A percentile compares a stretch with the other conserved stretches of the same genome.
Evolutionary conservation across 2,113 vertebrate species (phyloP).

Genomic region (Eudorcas thomsonii): DNA sequence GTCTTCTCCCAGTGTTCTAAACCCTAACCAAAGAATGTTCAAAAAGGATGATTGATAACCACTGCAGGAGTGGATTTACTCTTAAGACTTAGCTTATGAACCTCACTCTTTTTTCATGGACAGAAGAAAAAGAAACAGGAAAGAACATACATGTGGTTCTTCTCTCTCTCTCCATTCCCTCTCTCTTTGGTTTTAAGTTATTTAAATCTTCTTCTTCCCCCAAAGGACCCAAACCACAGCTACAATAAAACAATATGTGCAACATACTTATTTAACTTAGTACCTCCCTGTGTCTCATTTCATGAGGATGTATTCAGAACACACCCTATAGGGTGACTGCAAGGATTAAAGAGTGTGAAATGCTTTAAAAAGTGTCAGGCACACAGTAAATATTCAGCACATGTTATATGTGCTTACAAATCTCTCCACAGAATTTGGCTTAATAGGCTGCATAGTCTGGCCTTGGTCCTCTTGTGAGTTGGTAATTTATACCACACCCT

Average conservation of each 20-base stretch:
- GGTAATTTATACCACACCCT: background rate
- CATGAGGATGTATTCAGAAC: background rate
- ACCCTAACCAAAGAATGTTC: background rate
- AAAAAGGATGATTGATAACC: conserved; percentile 29
- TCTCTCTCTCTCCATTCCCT: background rate
- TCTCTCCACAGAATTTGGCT: background rate
- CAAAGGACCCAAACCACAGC: background rate
- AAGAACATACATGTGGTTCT: background rate
- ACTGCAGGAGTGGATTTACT: background rate
- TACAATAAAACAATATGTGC: background rate
- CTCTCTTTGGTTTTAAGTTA: background rate
- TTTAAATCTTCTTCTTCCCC: background rate
- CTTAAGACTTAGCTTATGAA: background rate
- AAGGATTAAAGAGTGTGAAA: background rate
- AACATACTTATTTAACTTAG: background rate
- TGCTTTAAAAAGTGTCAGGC: background rate
- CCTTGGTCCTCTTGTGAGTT: background rate
- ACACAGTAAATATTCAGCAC: background rate
- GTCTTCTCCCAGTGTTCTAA: conserved; percentile 17
- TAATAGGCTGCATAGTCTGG: background rate
- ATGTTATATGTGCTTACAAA: background rate
- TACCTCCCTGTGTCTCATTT: background rate
- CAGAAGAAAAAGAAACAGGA: background rate
- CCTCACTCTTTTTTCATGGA: conserved; percentile 21
- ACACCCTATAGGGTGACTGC: background rate